Percentiles rank a stretch among this genome's conserved stretches.
phyloP scores from a whole-genome alignment of 2,113 vertebrate genomes.

The Ammospiza nelsoni region DNA sequence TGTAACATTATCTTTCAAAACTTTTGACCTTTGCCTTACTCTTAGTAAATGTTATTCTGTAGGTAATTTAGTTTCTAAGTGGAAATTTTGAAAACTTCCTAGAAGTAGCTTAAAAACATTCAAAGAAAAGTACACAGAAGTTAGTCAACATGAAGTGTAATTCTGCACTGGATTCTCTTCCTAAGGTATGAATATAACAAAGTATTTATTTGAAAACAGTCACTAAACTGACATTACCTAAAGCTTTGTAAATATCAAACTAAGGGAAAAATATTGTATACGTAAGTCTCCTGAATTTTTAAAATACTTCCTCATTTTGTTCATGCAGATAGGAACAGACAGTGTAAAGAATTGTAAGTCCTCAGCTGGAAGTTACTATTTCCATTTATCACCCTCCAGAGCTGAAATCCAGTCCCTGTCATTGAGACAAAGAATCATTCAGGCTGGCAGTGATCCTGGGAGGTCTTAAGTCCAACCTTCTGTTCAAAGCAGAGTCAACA shows the following conservation, averaged over 20 bases:
- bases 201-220: not conserved
- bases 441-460: not conserved
- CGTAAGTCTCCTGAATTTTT: not conserved
- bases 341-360: not conserved
- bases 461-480: not conserved
- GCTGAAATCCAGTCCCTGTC: not conserved
- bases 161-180: not conserved
- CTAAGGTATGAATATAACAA: not conserved
- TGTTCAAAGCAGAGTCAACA: not conserved
- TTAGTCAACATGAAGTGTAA: not conserved
- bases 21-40: constrained; percentile 5
- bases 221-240: not conserved
- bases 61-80: not conserved
- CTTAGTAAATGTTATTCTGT: not conserved
- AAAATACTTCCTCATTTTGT: not conserved
- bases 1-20: constrained; percentile 3
- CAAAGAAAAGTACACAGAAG: not conserved
- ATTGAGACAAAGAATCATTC: not conserved
- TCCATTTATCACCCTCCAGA: not conserved
- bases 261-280: not conserved
- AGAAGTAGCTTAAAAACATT: not conserved
- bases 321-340: not conserved
- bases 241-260: not conserved
- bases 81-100: constrained; percentile 25
- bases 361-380: not conserved